These are phyloP conservation scores for Rhagium mordax DNA, from an alignment of 2,888 invertebrate genomes.

Conservation along the genomic window DNA sequence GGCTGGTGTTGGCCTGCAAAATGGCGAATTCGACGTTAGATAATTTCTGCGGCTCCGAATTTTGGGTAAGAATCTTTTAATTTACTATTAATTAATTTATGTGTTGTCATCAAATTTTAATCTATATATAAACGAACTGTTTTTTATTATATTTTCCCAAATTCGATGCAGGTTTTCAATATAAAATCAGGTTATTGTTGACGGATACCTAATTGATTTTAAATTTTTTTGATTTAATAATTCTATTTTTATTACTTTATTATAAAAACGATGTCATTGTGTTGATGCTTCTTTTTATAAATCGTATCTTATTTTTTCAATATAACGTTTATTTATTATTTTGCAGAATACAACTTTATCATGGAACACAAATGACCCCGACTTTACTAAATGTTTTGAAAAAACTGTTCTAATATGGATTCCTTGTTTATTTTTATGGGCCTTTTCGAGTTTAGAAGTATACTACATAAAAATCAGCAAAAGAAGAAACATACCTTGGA, in stretches of 20 bases:
- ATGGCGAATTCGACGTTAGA: constrained; percentile 74
- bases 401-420: constrained; percentile 92
- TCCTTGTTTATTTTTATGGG: constrained; percentile 89
- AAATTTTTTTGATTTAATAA: neutral
- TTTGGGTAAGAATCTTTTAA: constrained; percentile 80
- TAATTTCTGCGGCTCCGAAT: constrained; percentile 83
- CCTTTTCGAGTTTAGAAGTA: constrained; percentile 81
- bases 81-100: neutral
- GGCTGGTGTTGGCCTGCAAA: constrained; percentile 53
- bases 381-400: constrained; percentile 93
- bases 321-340: constrained; percentile 46
- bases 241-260: neutral
- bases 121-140: neutral
- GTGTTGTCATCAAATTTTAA: neutral
- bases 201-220: neutral
- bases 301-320: neutral
- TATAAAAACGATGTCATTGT: neutral
- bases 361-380: constrained; percentile 86
- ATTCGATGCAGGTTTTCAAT: neutral
- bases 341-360: constrained; percentile 83
- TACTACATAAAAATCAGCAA: constrained; percentile 84
- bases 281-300: neutral
- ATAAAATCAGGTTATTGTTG: neutral
- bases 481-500: constrained; percentile 86
- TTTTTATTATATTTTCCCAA: neutral